These are phyloP conservation scores for Amphiprion percula DNA, from an alignment of 2,113 vertebrate species.

Conservation along the genomic window DNA sequence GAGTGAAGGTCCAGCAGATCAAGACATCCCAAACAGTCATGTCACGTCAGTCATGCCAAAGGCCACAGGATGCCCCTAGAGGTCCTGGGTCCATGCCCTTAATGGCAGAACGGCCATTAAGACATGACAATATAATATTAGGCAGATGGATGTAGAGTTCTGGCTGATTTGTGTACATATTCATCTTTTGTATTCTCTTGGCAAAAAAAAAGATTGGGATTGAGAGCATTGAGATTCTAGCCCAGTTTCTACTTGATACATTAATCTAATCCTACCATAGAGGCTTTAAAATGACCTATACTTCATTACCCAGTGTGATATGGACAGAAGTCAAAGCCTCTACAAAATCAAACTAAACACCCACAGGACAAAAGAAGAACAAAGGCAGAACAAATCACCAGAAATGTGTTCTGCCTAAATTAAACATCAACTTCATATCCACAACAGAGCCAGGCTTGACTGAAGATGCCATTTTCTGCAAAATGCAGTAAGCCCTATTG, in stretches of 20 bases:
- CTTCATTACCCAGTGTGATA: not conserved
- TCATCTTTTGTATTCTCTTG: too few species aligned
- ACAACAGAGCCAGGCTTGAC: not conserved
- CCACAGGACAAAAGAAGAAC: not conserved
- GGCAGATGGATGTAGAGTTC: too few species aligned
- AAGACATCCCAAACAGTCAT: too few species aligned
- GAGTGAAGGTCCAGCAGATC: too few species aligned
- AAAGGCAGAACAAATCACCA: not conserved
- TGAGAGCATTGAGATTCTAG: not conserved
- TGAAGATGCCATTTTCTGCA: not conserved
- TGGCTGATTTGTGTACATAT: too few species aligned
- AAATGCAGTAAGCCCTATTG: not conserved
- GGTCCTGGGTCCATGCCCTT: too few species aligned
- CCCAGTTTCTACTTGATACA: not conserved
- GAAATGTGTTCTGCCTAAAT: not conserved
- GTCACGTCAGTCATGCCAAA: too few species aligned
- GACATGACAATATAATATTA: too few species aligned
- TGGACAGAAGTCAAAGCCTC: not conserved
- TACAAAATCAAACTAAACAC: conserved; percentile 9
- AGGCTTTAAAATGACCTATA: not conserved
- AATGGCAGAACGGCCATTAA: too few species aligned
- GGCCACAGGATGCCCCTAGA: too few species aligned
- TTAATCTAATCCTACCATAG: not conserved
- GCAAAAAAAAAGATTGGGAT: too few species aligned
- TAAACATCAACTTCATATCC: not conserved